phyloP scores from a whole-genome alignment of 2,888 invertebrate genomes.

The Tenthredo distinguenda region DNA sequence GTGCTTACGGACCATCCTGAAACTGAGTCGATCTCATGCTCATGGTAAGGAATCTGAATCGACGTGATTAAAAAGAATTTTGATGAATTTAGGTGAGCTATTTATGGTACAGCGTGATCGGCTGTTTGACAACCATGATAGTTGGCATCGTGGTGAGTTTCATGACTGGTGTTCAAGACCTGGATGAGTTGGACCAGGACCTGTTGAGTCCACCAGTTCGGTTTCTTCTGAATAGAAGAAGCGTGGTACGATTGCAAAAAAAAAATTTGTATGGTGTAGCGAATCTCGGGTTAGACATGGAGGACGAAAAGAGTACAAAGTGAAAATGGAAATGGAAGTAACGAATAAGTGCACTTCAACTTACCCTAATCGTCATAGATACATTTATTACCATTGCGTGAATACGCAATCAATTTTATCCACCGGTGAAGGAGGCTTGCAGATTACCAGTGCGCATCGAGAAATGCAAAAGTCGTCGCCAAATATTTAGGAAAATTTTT shows the following conservation, averaged over 20 bases:
- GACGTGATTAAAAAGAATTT: neutral
- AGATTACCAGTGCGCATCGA: neutral
- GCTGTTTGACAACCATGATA: conserved; percentile 86
- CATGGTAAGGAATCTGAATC: neutral
- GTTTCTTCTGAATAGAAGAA: conserved; percentile 74
- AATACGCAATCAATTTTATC: neutral
- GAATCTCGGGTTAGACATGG: conserved; percentile 72
- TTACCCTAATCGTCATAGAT: neutral
- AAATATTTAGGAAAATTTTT: neutral
- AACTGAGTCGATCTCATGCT: neutral
- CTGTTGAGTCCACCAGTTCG: conserved; percentile 85
- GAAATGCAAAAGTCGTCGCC: neutral
- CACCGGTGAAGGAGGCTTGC: conserved; percentile 9
- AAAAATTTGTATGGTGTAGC: conserved; percentile 70
- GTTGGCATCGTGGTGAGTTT: conserved; percentile 88
- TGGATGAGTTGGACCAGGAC: conserved; percentile 83
- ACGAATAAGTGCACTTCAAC: neutral
- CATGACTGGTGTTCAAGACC: conserved; percentile 83
- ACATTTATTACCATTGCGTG: conserved; percentile 22
- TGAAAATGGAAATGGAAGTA: conserved; percentile 7
- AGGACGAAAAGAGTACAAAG: conserved; percentile 68
- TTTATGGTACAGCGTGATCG: conserved; percentile 94
- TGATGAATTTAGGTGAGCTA: conserved; percentile 79
- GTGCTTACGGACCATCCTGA: neutral
- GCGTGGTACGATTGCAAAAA: conserved; percentile 51